phyloP scores from a whole-genome alignment of 2,888 invertebrate genomes.

The Scrobipalpa atriplicella region DNA sequence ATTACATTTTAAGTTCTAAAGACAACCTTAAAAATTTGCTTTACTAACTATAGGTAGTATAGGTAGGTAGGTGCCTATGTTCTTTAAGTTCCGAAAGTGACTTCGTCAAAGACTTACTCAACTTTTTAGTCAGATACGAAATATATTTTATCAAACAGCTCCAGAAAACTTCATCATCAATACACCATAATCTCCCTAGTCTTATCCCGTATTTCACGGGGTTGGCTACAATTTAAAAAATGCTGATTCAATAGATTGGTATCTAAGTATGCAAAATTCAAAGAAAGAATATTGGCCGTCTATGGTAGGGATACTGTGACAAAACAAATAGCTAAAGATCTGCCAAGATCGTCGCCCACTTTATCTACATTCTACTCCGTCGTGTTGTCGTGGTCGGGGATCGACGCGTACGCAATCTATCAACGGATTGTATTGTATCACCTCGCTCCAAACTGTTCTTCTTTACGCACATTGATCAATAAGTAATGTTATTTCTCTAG shows the following conservation, averaged over 20 bases:
- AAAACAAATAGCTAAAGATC: neutral
- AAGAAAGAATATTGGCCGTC: neutral
- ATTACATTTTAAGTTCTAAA: too few species aligned
- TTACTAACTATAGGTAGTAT: too few species aligned
- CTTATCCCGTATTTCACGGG: too few species aligned
- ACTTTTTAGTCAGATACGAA: too few species aligned
- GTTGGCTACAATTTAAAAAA: neutral
- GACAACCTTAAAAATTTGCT: too few species aligned
- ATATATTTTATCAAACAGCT: too few species aligned
- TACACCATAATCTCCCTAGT: too few species aligned
- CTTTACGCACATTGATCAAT: neutral
- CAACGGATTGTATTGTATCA: neutral
- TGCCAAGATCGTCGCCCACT: neutral
- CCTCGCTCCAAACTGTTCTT: neutral
- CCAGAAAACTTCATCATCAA: too few species aligned
- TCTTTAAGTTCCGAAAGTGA: too few species aligned
- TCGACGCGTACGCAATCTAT: slow-evolving; percentile 34
- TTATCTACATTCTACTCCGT: neutral
- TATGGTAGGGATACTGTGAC: neutral
- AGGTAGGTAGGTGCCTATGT: too few species aligned
- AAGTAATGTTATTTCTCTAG: too few species aligned
- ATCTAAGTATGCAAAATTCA: neutral
- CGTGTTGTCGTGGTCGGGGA: slow-evolving; percentile 46
- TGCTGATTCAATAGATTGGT: neutral
- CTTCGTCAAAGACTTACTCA: too few species aligned